Evolutionary conservation across 1,140 invertebrate species (phyloP).

Genomic region (Macrotrachela quadricornifera): DNA sequence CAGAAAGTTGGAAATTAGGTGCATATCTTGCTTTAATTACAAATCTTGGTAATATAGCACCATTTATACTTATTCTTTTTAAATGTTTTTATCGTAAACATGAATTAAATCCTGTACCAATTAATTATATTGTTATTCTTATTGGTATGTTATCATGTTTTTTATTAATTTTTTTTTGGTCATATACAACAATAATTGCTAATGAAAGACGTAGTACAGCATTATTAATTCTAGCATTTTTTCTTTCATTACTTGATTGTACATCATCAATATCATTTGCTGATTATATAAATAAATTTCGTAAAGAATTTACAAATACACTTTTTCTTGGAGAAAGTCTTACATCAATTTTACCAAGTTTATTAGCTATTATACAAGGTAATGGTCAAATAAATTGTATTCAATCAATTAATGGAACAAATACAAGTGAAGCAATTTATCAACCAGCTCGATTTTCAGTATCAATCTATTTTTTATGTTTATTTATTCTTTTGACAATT

Average conservation of each 20-base stretch:
- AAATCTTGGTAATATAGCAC: no score
- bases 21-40: no score
- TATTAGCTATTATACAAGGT: slow-evolving; percentile 50
- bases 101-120: slow-evolving; percentile 34
- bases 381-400: slow-evolving; percentile 16
- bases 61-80: slow-evolving; percentile 12
- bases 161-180: slow-evolving; percentile 47
- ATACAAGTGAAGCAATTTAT: no score
- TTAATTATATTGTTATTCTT: slow-evolving; percentile 41
- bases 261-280: slow-evolving; percentile 64
- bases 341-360: slow-evolving; percentile 56
- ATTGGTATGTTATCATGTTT: slow-evolving; percentile 41
- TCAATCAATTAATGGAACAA: no score
- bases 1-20: no score
- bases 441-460: no score
- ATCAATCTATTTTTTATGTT: no score
- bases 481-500: no score
- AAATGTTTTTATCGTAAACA: slow-evolving; percentile 29
- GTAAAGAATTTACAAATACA: slow-evolving; percentile 39
- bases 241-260: slow-evolving; percentile 55
- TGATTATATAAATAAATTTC: slow-evolving; percentile 43
- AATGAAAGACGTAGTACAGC: slow-evolving; percentile 20
- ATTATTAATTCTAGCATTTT: slow-evolving; percentile 49
- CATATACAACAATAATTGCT: slow-evolving; percentile 37
- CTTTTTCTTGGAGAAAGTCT: slow-evolving; percentile 45